A percentile compares a stretch with the other conserved stretches of the same genome.
phyloP scores from a whole-genome alignment of 2,113 vertebrate species.

The Tyto alba region DNA sequence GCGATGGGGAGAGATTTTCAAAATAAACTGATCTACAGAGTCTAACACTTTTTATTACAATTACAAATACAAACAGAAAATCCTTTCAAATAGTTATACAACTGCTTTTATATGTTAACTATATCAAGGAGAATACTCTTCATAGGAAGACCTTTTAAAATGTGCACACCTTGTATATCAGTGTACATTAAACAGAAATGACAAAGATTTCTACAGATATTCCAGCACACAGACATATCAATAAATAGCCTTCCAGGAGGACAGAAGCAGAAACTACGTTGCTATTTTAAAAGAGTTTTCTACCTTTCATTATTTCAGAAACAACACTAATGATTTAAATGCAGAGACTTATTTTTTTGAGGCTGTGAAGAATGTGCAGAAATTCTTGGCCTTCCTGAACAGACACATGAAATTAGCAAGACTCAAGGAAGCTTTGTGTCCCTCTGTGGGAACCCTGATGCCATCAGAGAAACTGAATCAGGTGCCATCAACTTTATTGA shows the following conservation, averaged over 20 bases:
- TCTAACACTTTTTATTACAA: neutral
- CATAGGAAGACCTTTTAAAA: neutral
- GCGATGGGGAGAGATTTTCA: neutral
- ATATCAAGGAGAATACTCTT: neutral
- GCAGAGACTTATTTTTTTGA: neutral
- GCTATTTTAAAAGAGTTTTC: neutral
- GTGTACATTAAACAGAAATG: neutral
- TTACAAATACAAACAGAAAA: neutral
- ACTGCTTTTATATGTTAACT: neutral
- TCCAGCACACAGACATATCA: neutral
- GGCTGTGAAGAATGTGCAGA: neutral
- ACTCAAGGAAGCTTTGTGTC: neutral
- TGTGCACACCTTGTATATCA: fast-evolving
- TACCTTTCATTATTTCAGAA: neutral
- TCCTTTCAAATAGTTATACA: neutral
- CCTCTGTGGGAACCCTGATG: neutral
- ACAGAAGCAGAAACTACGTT: neutral
- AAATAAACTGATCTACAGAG: neutral
- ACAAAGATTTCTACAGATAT: neutral
- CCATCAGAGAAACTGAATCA: neutral
- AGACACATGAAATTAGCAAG: neutral
- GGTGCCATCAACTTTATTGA: neutral
- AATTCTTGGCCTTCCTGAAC: neutral
- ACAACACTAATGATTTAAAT: neutral
- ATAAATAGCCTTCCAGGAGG: neutral